phyloP scores from a whole-genome alignment of 1,140 invertebrate genomes.

The Phortica variegata region DNA sequence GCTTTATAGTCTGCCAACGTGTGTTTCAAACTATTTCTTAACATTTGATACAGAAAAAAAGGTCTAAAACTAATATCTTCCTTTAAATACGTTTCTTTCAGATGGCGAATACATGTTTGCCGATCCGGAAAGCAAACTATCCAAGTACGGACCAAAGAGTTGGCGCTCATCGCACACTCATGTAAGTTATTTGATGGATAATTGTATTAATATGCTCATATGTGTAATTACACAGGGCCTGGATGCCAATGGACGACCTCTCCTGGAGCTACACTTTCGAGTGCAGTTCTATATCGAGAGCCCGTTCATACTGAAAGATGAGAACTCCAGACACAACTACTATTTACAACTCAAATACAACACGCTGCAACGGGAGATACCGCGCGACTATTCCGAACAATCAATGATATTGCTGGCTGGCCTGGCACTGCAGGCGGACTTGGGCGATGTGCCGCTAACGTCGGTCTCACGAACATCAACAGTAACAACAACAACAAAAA shows the following conservation, averaged over 20 bases:
- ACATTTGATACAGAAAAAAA: too few relatives aligned
- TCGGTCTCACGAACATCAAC: not conserved
- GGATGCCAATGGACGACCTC: conserved; percentile 84
- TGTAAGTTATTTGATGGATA: conserved; percentile 67
- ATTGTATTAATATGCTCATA: too few relatives aligned
- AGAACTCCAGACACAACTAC: conserved; percentile 86
- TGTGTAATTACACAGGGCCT: conserved; percentile 69
- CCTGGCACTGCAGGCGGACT: conserved; percentile 86
- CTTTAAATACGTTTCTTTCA: conserved; percentile 66
- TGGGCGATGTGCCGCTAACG: conserved; percentile 68
- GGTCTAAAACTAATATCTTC: too few relatives aligned
- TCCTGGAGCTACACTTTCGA: conserved; percentile 86
- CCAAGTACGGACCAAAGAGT: conserved; percentile 93
- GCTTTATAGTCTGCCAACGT: too few relatives aligned
- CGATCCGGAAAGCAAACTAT: conserved; percentile 89
- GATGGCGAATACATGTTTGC: conserved; percentile 94
- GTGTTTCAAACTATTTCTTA: too few relatives aligned
- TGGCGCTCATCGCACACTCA: conserved; percentile 91
- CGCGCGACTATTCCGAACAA: conserved; percentile 68
- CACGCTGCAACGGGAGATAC: conserved; percentile 70
- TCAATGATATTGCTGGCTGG: conserved; percentile 79
- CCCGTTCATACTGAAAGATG: conserved; percentile 82
- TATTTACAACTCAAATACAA: conserved; percentile 92
- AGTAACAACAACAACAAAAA: conserved; percentile 2
- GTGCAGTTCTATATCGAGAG: conserved; percentile 95